Evolutionary conservation across 2,888 invertebrate species (phyloP), one percentile per base, ranked within the genome.

Genomic region (Platycheirus rosarum): DNA sequence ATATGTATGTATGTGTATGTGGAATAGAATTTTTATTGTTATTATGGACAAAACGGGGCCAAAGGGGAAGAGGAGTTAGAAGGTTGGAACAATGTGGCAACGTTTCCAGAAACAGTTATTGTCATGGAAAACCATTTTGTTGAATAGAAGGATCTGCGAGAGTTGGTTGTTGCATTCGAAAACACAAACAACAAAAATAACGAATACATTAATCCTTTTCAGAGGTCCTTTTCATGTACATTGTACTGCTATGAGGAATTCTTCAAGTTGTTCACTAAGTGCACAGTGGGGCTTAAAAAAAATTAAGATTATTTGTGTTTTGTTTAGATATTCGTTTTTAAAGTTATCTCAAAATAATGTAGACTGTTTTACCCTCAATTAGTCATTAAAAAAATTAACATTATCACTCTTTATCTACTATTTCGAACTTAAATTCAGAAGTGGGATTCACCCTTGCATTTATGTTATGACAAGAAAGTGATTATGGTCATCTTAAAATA

Each of bases 141-240:
- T 2, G 48, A 13, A 14, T 29, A 37, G 26, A 60, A 29, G 49
- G 11, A 46, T 29, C 37, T 23, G 13, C 20, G 20, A 44, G 68
- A 75, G 75, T 42, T 62, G 44, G 75, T 42, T 62, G 44, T 53
- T 60, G 35, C 62, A 44, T 62, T 44, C 46, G 53, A 37, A 40
- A 16, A 62, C 46, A 69, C 29, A 44, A 69, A 66, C 40, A 49
- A 69, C 29, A 44, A 69, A 66, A 35, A 49, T 32, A 51, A 29
- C 4, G 23, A 42, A 66, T 53, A 63, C 46, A 69, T 68, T 75
- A 63, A 69, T 76, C 62, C 62, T 76, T 69, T 76, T 69, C 53
- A 62, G 29, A 20, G 8, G 14, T 60, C 35, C 11, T 55, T 55
- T 55, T 37, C 20, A 55, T 55, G 9, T 8, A 20, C 13, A 14